Conservation (phyloP, 2,113 vertebrate species). For the Bagarius yarrelli region DNA sequence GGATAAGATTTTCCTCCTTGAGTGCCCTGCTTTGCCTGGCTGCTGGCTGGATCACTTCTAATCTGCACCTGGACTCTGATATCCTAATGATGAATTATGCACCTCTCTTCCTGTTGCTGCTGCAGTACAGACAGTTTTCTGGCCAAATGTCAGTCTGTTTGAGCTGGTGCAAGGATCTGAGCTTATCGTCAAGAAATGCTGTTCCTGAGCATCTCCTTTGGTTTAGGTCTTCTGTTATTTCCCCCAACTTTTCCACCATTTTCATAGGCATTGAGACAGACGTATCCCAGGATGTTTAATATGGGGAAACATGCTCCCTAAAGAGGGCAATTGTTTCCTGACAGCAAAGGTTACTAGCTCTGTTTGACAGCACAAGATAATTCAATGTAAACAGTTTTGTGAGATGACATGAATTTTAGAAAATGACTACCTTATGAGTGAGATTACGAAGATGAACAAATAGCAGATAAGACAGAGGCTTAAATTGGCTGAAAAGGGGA, state of each 20-base stretch:
- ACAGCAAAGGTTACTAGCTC: conserved; percentile 39
- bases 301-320: conserved; percentile 10
- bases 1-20: conserved; percentile 93
- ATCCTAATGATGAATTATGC: conserved; percentile 98
- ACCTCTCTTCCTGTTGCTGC: conserved; percentile 76
- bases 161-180: conserved; percentile 72
- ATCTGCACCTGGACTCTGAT: conserved; percentile 98
- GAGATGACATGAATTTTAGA: conserved; percentile 37
- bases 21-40: conserved; percentile 78
- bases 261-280: background rate
- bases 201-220: conserved; percentile 57
- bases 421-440: conserved; percentile 41
- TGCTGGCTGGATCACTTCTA: conserved; percentile 93
- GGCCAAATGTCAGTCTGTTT: conserved; percentile 80
- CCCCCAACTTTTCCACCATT: background rate
- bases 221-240: background rate
- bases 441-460: conserved; percentile 46
- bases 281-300: conserved; percentile 9
- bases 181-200: conserved; percentile 78
- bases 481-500: conserved; percentile 34
- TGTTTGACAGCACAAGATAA: conserved; percentile 42
- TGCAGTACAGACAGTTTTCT: conserved; percentile 81
- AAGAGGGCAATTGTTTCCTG: conserved; percentile 43
- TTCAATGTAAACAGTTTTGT: conserved; percentile 51
- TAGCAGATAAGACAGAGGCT: conserved; percentile 45